Evolutionary conservation across 1,140 invertebrate genomes (phyloP).

Genomic region (Brachionus sp.): DNA sequence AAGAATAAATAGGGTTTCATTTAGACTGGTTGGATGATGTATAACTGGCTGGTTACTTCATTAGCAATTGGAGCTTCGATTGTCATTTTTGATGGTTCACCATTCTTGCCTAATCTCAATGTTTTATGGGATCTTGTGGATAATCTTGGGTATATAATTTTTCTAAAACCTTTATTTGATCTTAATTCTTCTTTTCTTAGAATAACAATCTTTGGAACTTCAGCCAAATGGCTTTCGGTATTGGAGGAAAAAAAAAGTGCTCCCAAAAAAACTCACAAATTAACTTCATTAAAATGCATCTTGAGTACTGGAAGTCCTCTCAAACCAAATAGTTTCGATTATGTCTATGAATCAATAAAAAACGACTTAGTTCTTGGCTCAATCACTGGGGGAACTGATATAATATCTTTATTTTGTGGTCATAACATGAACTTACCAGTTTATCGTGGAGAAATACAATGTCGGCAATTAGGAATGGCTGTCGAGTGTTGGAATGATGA

Average conservation of each 20-base stretch:
- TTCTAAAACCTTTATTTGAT: neutral
- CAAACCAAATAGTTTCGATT: conserved; percentile 63
- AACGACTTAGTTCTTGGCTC: conserved; percentile 63
- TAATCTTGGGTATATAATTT: conserved; percentile 55
- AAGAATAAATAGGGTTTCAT: conserved; percentile 10
- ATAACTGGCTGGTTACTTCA: conserved; percentile 63
- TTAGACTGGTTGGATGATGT: conserved; percentile 68
- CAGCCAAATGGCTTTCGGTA: conserved; percentile 64
- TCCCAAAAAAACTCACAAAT: conserved; percentile 58
- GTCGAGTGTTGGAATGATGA: conserved; percentile 60
- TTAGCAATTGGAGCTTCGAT: conserved; percentile 62
- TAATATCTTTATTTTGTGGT: conserved; percentile 66
- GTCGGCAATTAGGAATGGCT: conserved; percentile 62
- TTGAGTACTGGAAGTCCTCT: conserved; percentile 66
- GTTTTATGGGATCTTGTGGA: conserved; percentile 64
- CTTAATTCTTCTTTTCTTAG: conserved; percentile 50
- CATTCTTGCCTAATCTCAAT: conserved; percentile 61
- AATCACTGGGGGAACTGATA: conserved; percentile 66
- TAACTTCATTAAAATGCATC: conserved; percentile 61
- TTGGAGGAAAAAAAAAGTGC: conserved; percentile 59
- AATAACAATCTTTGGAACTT: conserved; percentile 64
- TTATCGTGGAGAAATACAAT: conserved; percentile 64
- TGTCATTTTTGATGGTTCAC: conserved; percentile 66
- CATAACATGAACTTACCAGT: conserved; percentile 63
- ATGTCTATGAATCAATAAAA: conserved; percentile 64